Conservation (phyloP, 2,888 invertebrate genomes). For the Tipula confusa region DNA sequence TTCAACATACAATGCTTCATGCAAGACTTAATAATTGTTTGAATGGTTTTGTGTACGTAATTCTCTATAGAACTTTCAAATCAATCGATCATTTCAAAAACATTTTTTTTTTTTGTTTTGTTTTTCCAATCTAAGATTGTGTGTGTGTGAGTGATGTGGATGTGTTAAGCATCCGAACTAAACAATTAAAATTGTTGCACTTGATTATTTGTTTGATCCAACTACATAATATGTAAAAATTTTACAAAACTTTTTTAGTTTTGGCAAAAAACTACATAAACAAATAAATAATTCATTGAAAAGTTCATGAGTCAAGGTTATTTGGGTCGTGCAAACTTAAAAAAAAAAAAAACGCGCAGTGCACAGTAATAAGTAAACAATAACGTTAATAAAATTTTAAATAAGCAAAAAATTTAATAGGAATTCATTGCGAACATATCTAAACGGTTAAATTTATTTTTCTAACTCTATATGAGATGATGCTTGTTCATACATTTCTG, state of each 20-base stretch:
- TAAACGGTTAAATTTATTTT: background rate
- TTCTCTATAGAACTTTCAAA: background rate
- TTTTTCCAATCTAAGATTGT: background rate
- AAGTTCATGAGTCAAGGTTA: slow-evolving; percentile 12
- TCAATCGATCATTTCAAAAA: background rate
- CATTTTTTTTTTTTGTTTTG: background rate
- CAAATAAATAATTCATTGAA: background rate
- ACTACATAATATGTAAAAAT: background rate
- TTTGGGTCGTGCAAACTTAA: background rate
- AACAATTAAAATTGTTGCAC: background rate
- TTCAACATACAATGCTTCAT: background rate
- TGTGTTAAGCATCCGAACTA: background rate
- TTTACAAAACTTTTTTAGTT: background rate
- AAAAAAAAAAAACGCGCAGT: background rate
- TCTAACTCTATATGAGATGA: background rate
- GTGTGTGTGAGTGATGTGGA: background rate
- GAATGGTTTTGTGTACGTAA: background rate
- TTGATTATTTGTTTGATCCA: background rate
- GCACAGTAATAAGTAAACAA: slow-evolving; percentile 12
- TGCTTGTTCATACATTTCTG: background rate
- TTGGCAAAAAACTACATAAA: background rate
- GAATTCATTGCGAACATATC: background rate
- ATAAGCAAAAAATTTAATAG: background rate
- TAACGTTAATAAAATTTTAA: background rate
- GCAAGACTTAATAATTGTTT: background rate